Conservation (phyloP, 1,140 invertebrate species). For the Atta texana region DNA sequence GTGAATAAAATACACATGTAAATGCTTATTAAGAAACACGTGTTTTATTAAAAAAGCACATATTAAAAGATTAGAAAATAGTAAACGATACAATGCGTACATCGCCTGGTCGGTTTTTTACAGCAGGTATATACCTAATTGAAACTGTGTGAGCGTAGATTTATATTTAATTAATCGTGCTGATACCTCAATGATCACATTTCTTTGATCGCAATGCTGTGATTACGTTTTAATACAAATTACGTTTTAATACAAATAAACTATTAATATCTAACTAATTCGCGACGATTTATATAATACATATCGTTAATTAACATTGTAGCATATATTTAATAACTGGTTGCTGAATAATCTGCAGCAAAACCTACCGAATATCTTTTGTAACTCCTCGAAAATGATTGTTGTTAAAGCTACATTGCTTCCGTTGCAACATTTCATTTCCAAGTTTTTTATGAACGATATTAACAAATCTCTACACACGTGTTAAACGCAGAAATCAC, state of each 20-base stretch:
- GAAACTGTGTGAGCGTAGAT: constrained; percentile 9
- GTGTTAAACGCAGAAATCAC: constrained; percentile 29
- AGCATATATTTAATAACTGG: background rate
- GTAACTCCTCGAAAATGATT: background rate
- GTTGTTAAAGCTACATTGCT: background rate
- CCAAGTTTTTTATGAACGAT: constrained; percentile 11
- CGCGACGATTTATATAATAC: constrained; percentile 14
- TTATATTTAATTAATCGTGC: constrained; percentile 27
- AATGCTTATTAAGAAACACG: constrained; percentile 43
- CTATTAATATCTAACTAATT: constrained; percentile 37
- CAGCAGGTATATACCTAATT: constrained; percentile 25
- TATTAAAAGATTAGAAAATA: constrained; percentile 62
- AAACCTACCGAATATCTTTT: background rate
- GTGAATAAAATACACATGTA: constrained; percentile 3
- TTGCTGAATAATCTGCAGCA: background rate
- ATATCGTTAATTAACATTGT: constrained; percentile 32
- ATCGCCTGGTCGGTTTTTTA: constrained; percentile 29
- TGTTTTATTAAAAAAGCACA: constrained; percentile 63
- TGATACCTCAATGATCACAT: background rate
- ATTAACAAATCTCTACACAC: constrained; percentile 28
- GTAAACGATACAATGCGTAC: constrained; percentile 41
- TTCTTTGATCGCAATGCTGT: background rate
- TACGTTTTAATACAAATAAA: constrained; percentile 25
- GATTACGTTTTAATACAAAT: constrained; percentile 22
- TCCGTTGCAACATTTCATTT: background rate